phyloP scores from a whole-genome alignment of 2,113 vertebrate species.

The Onychostruthus taczanowskii region DNA sequence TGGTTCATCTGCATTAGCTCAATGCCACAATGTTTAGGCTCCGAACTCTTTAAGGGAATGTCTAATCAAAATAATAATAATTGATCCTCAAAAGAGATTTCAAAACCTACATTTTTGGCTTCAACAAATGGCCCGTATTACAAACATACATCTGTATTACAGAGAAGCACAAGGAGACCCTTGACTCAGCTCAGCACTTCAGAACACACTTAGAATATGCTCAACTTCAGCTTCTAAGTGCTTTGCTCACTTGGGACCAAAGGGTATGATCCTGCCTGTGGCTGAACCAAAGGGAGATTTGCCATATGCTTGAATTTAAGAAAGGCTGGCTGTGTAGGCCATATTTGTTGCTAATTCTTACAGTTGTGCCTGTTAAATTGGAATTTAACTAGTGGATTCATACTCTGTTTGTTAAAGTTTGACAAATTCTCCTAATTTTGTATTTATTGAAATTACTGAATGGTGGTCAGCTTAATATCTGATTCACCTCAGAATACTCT shows the following conservation, averaged over 20 bases:
- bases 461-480: not conserved
- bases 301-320: not conserved
- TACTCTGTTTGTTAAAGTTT: not conserved
- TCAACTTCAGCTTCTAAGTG: conserved; percentile 27
- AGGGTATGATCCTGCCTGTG: not conserved
- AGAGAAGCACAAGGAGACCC: not conserved
- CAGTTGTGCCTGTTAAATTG: not conserved
- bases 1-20: conserved; percentile 44
- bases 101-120: conserved; percentile 1
- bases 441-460: not conserved
- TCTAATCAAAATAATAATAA: conserved; percentile 58
- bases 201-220: not conserved
- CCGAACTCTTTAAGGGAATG: not conserved
- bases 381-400: not conserved
- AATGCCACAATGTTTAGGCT: conserved; percentile 45
- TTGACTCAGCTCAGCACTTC: not conserved
- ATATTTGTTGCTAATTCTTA: not conserved
- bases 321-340: not conserved
- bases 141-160: not conserved
- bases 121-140: not conserved
- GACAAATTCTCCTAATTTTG: not conserved
- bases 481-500: not conserved
- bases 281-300: not conserved
- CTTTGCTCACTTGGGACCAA: not conserved
- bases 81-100: conserved; percentile 26